These are phyloP conservation scores for Oryzias celebensis DNA, from an alignment of 2,113 vertebrate species.

Conservation along the genomic window DNA sequence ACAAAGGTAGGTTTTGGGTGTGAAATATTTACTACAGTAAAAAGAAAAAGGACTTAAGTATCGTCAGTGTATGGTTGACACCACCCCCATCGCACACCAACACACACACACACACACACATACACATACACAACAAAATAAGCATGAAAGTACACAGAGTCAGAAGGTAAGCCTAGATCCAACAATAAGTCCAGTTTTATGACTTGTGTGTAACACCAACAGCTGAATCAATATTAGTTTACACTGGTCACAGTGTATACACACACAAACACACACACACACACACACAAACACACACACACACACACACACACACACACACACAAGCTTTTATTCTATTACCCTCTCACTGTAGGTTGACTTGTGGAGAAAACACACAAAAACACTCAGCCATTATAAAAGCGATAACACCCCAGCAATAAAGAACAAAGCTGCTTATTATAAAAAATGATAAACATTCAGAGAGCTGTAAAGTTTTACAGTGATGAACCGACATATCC, in stretches of 20 bases:
- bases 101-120: conserved; percentile 30
- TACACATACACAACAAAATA: conserved; percentile 34
- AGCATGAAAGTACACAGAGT: conserved; percentile 24
- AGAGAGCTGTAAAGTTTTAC: conserved; percentile 70
- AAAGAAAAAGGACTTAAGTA: conserved; percentile 12
- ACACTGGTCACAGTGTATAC: conserved; percentile 68
- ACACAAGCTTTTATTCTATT: conserved; percentile 59
- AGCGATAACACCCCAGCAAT: conserved; percentile 57
- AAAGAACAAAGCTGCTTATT: conserved; percentile 58
- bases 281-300: conserved; percentile 57
- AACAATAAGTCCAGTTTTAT: conserved; percentile 75
- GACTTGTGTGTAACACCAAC: conserved; percentile 73
- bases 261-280: conserved; percentile 33
- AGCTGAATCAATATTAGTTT: conserved; percentile 80
- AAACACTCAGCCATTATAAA: conserved; percentile 38
- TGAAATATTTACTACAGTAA: conserved; percentile 2
- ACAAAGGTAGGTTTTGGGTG: background rate
- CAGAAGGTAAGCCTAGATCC: conserved; percentile 66
- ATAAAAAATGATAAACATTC: conserved; percentile 70
- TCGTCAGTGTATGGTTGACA: conserved; percentile 25
- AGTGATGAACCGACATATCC: conserved; percentile 63
- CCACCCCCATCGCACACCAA: conserved; percentile 13
- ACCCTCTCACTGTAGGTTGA: conserved; percentile 41
- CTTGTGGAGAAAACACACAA: conserved; percentile 40
- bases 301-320: conserved; percentile 41